Evolutionary conservation across 1,140 invertebrate species (phyloP).

Genomic region (Myzus persicae): DNA sequence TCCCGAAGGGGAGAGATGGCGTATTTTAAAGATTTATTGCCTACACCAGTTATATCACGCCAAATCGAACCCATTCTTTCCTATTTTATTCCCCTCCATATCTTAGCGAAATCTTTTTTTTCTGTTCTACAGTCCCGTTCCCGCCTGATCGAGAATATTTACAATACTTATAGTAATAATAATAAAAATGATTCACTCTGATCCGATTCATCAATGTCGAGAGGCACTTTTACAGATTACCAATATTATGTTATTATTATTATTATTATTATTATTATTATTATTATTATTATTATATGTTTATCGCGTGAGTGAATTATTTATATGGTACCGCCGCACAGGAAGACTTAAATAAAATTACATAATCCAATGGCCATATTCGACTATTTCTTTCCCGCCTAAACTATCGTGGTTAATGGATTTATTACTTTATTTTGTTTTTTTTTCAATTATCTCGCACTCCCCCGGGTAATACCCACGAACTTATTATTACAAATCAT

Average conservation of each 20-base stretch:
- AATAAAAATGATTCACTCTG: conserved; percentile 4
- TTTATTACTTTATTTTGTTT: conserved; percentile 48
- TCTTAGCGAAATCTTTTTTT: conserved; percentile 39
- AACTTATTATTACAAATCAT: conserved; percentile 24
- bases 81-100: background rate
- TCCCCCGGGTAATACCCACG: conserved; percentile 11
- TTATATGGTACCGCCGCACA: background rate
- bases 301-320: conserved; percentile 34
- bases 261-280: conserved; percentile 23
- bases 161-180: background rate
- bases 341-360: conserved; percentile 25
- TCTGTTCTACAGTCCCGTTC: background rate
- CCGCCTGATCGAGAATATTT: background rate
- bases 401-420: conserved; percentile 26
- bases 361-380: conserved; percentile 16
- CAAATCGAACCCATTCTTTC: conserved; percentile 58
- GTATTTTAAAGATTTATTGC: conserved; percentile 58
- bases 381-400: background rate
- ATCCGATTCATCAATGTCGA: conserved; percentile 31
- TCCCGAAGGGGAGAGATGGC: conserved; percentile 55
- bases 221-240: conserved; percentile 37
- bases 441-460: conserved; percentile 33
- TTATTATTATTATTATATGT: conserved; percentile 8
- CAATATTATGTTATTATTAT: background rate
- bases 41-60: conserved; percentile 50